Conservation (phyloP, 2,797 vertebrate species). For the Amphiprion clarkii region DNA sequence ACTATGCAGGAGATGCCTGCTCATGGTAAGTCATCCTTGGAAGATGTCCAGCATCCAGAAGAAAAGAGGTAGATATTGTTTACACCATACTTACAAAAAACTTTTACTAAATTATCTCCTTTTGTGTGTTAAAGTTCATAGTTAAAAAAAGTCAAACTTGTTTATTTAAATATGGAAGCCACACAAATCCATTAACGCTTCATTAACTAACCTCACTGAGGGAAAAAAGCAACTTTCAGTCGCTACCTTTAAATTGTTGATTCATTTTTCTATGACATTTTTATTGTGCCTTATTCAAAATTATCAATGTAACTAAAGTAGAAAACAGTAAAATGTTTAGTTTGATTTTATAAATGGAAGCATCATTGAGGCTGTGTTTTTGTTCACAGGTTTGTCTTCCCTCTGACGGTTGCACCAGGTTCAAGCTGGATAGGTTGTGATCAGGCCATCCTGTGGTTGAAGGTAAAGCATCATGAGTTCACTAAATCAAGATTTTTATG, state of each 20-base stretch:
- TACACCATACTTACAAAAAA: background rate
- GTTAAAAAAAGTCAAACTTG: too few relatives aligned
- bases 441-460: background rate
- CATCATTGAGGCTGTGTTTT: background rate
- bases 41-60: conserved; percentile 37
- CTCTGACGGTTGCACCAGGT: background rate
- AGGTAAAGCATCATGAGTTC: conserved; percentile 23
- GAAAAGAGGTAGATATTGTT: conserved; percentile 40
- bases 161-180: too few relatives aligned
- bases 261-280: background rate
- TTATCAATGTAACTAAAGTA: background rate
- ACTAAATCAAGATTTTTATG: background rate
- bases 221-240: too few relatives aligned
- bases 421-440: background rate
- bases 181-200: too few relatives aligned
- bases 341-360: too few relatives aligned
- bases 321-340: too few relatives aligned
- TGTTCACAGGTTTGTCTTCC: conserved; percentile 25
- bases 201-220: too few relatives aligned
- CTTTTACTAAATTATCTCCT: background rate
- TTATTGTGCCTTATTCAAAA: background rate
- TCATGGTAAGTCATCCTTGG: conserved; percentile 66
- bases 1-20: conserved; percentile 45
- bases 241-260: too few relatives aligned
- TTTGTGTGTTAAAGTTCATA: background rate